Evolutionary conservation across 1,140 invertebrate species (phyloP).

Genomic region (Drosophila triauraria): DNA sequence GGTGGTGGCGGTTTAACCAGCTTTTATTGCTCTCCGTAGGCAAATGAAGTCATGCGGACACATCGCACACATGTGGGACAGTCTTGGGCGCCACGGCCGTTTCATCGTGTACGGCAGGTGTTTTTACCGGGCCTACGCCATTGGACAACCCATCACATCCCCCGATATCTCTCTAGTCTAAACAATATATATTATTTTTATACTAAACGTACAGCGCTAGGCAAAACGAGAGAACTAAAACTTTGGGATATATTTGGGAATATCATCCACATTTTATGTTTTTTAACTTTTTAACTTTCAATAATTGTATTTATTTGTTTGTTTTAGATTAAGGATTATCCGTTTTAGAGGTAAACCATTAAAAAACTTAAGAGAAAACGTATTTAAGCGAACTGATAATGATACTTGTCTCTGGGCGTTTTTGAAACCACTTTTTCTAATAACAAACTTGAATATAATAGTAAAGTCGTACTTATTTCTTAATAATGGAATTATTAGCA

Average conservation of each 20-base stretch:
- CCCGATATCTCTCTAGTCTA: constrained; percentile 38
- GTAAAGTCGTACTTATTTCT: too few species aligned
- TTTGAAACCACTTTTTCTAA: background rate
- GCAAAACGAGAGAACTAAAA: background rate
- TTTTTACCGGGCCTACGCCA: constrained; percentile 27
- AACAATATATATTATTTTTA: constrained; percentile 54
- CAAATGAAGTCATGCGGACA: constrained; percentile 50
- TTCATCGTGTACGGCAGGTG: constrained; percentile 38
- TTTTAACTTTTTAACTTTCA: too few species aligned
- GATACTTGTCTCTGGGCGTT: too few species aligned
- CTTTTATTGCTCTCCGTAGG: constrained; percentile 28
- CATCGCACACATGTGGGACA: constrained; percentile 39
- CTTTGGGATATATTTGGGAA: background rate
- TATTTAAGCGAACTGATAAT: too few species aligned
- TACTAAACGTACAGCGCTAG: constrained; percentile 12
- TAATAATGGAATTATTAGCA: too few species aligned
- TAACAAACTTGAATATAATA: background rate
- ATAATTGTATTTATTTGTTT: too few species aligned
- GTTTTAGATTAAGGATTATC: too few species aligned
- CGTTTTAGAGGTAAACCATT: too few species aligned
- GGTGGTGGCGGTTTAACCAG: constrained; percentile 10
- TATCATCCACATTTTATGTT: too few species aligned
- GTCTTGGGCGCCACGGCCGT: constrained; percentile 17
- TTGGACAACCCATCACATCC: constrained; percentile 4
- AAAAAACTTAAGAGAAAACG: too few species aligned